Conservation (phyloP, 2,113 vertebrate genomes). For the Ceyx margarethae region DNA sequence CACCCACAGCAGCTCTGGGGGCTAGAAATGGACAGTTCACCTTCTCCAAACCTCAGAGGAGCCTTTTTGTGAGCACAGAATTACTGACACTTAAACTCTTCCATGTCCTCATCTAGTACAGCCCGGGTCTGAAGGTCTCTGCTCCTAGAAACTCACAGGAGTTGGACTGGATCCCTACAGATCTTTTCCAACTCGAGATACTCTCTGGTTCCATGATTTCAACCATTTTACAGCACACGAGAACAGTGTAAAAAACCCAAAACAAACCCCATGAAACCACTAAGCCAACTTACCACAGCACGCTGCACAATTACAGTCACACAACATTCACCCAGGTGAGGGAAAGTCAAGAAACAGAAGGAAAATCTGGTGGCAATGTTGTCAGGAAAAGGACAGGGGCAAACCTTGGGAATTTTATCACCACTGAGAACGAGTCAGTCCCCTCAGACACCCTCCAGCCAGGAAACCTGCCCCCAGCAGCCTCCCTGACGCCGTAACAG, state of each 20-base stretch:
- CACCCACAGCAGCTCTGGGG: background rate
- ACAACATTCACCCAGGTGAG: background rate
- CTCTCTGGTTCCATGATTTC: background rate
- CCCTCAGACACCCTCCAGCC: background rate
- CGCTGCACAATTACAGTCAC: background rate
- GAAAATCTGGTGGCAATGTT: conserved; percentile 12
- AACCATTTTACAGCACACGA: background rate
- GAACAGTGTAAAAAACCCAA: background rate
- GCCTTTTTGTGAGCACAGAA: background rate
- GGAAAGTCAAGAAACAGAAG: background rate
- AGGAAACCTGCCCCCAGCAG: conserved; percentile 40
- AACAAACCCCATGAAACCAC: background rate
- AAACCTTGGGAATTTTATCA: conserved; percentile 50
- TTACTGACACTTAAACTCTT: background rate
- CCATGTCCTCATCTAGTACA: background rate
- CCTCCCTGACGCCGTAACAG: background rate
- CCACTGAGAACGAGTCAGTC: conserved; percentile 25
- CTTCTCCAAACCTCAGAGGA: background rate
- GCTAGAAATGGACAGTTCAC: background rate
- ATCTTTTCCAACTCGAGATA: background rate
- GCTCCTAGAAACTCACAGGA: background rate
- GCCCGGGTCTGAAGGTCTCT: background rate
- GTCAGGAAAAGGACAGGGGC: conserved; percentile 13
- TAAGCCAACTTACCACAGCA: accelerated
- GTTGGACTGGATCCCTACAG: background rate